phyloP scores from a whole-genome alignment of 1,140 invertebrate genomes.

The Venustaconcha ellipsiformis region DNA sequence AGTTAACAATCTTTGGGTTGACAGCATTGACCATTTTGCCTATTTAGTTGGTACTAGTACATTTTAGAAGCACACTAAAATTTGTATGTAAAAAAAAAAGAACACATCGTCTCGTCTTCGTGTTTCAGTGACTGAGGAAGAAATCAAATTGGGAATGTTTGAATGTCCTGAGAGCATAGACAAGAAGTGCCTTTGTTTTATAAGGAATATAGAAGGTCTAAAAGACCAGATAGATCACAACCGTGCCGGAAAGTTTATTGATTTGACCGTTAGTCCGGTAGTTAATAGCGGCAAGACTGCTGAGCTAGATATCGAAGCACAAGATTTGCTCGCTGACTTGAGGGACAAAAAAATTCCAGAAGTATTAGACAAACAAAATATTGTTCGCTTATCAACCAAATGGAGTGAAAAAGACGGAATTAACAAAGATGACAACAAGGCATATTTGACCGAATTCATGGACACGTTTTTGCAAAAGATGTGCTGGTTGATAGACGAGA shows the following conservation, averaged over 20 bases:
- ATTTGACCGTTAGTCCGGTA: constrained; percentile 79
- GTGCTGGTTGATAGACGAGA: constrained; percentile 78
- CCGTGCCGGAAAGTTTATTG: constrained; percentile 91
- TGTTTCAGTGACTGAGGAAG: constrained; percentile 76
- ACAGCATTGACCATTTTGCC: too few species aligned
- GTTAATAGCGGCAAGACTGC: constrained; percentile 59
- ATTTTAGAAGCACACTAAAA: too few species aligned
- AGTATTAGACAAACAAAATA: constrained; percentile 44
- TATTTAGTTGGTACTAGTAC: too few species aligned
- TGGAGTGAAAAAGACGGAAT: constrained; percentile 86
- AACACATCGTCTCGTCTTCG: background rate
- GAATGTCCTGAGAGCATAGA: constrained; percentile 84
- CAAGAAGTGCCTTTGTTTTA: constrained; percentile 93
- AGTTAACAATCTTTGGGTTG: too few species aligned
- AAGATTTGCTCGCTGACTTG: constrained; percentile 86
- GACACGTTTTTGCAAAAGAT: constrained; percentile 89
- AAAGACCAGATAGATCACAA: constrained; percentile 86
- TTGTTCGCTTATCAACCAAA: constrained; percentile 81
- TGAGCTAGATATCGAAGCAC: constrained; percentile 91
- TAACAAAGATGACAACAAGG: constrained; percentile 76
- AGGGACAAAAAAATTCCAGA: constrained; percentile 72
- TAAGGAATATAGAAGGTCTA: constrained; percentile 96
- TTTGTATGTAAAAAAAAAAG: background rate
- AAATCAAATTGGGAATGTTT: constrained; percentile 94
- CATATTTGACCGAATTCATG: constrained; percentile 28